Evolutionary conservation across 2,113 vertebrate species (phyloP).

Genomic region (Thunnus maccoyii): DNA sequence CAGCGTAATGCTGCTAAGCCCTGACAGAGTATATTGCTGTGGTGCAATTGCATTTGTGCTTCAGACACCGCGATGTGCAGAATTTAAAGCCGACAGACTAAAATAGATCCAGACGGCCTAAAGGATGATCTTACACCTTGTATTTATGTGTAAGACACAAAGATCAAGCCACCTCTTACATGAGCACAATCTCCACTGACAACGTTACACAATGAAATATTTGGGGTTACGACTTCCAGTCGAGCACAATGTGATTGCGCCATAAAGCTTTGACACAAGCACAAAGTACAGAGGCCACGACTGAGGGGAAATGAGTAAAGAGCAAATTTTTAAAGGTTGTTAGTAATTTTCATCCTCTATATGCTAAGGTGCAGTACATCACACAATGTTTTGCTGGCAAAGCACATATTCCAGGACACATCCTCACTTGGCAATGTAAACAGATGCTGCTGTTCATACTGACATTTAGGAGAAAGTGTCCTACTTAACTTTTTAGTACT

Average conservation of each 20-base stretch:
- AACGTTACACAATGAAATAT: conserved; percentile 11
- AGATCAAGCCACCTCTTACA: conserved; percentile 16
- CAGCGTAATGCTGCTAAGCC: conserved; percentile 41
- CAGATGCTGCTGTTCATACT: conserved; percentile 11
- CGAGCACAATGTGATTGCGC: not conserved
- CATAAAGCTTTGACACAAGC: conserved; percentile 8
- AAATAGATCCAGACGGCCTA: conserved; percentile 30
- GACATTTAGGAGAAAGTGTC: conserved; percentile 18
- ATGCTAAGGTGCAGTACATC: not conserved
- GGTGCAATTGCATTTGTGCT: conserved; percentile 28
- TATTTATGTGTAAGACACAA: not conserved
- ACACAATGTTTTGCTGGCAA: conserved; percentile 41
- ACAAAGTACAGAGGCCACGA: not conserved
- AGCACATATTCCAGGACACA: conserved; percentile 52
- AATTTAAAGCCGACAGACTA: conserved; percentile 25
- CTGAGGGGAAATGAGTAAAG: conserved; percentile 6
- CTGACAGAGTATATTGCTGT: conserved; percentile 5
- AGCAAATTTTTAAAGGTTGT: conserved; percentile 6
- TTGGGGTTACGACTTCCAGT: not conserved
- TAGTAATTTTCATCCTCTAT: conserved; percentile 4
- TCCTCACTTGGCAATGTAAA: conserved; percentile 49
- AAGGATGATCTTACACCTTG: conserved; percentile 27
- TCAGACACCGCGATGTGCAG: conserved; percentile 32
- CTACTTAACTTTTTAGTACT: conserved; percentile 10
- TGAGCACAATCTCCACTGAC: conserved; percentile 8